Base-by-base conservation (phyloP, 23 tunicate species). In the Styela clava region DNA sequence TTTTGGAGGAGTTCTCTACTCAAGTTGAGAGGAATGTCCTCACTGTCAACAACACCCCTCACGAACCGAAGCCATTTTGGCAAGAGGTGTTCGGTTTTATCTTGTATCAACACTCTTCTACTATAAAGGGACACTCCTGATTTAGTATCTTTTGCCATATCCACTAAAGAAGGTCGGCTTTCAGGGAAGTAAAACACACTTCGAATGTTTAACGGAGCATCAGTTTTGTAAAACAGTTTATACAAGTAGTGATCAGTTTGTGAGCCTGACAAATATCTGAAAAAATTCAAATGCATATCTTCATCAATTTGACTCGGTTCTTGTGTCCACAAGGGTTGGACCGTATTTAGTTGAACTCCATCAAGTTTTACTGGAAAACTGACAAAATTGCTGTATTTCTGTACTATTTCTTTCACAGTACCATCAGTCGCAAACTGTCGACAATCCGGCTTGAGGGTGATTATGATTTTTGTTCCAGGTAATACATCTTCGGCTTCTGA, bases 21-120 rank as follows among this genome's bases (percentile, higher is more conserved):
- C 33, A 94, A 62, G 76, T 94, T 94, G 26, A 94, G 78, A 33
- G 98, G 98, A 30, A 94, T 94, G 73, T 94, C 98, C 64, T 94
- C 98, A 36, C 91, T 85, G 82, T 94, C 98, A 24, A 94, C 91
- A 67, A 94, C 98, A 21, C 98, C 98, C 16, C 94, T 69, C 44
- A 94, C 52, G 79, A 94, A 94, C 9, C 98, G 91, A 23, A 94
- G 68, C 98, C 98, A 94, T 32, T 94, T 94, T 5, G 98, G 98
- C 56, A 94, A 61, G 19, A 94, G 81, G 31, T 88, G 84, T 24
- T 83, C 94, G 2, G 95, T 89, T 35, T 94, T 94, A 79, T 94
- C 84, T 52, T 89, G 94, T n/a, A 94, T 88, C 64, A 94, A 81
- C 19, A 94, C 85, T 61, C 83, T 94, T 1, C 98, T 64, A 83